These are phyloP conservation scores for Zygothrica quintamaculata DNA, from an alignment of 2,888 invertebrate species.

Conservation along the genomic window DNA sequence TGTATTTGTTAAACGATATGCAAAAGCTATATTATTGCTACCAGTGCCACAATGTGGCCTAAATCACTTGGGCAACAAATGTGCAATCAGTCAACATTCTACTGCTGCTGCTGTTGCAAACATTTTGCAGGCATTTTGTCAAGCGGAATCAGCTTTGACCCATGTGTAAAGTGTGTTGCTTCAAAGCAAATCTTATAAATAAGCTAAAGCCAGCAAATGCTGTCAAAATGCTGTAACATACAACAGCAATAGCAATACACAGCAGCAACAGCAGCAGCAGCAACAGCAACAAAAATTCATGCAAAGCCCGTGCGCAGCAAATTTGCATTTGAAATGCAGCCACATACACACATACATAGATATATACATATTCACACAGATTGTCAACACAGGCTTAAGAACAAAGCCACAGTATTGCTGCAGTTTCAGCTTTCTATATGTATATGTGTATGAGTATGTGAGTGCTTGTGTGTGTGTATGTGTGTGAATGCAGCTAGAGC, in stretches of 20 bases:
- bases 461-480: conserved; percentile 20
- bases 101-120: conserved; percentile 6
- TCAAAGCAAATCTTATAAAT: conserved; percentile 77
- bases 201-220: conserved; percentile 59
- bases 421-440: conserved; percentile 39
- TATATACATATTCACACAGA: conserved; percentile 30
- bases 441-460: conserved; percentile 15
- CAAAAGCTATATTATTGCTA: too few species aligned
- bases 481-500: conserved; percentile 46
- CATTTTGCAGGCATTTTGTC: conserved; percentile 64
- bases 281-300: conserved; percentile 26
- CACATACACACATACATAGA: conserved; percentile 18
- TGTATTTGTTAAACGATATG: background rate
- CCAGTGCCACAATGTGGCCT: conserved; percentile 44
- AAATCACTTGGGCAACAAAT: conserved; percentile 34
- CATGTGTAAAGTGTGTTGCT: conserved; percentile 64
- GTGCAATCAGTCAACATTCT: conserved; percentile 63
- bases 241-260: conserved; percentile 9
- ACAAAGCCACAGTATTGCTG: conserved; percentile 49
- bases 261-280: conserved; percentile 27
- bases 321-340: conserved; percentile 68
- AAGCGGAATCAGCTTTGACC: conserved; percentile 66
- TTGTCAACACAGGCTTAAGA: conserved; percentile 65
- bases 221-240: conserved; percentile 40
- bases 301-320: conserved; percentile 45